Base-by-base conservation (phyloP, 2,888 invertebrate genomes). In the Cheilosia urbana region DNA sequence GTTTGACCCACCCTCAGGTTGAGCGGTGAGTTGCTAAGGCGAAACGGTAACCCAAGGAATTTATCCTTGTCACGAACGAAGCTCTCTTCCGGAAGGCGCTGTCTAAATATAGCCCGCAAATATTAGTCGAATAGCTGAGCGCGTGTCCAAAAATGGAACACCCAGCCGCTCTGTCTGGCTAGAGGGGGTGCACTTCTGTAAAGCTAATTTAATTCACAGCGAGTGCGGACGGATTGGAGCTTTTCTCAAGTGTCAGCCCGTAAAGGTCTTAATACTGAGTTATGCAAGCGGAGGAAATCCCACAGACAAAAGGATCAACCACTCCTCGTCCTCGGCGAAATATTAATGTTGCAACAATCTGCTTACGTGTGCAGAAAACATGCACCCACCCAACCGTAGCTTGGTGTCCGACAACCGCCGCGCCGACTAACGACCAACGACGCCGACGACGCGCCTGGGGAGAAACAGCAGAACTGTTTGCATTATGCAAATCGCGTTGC, bases 51-150 rank as follows among this genome's bases (percentile, higher is more conserved):
- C 55, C 53, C 19, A 66, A 42, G 75, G 66, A 80, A 84, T 80
- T 65, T 66, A 76, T 84, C 84, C 84, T 84, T 80, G 84, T 84
- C 84, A 84, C 84, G 80, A 84, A 79, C 65, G 80, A 84, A 84
- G 84, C 80, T 80, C 79, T 71, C 58, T 80, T 80, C 60, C 63
- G 79, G 69, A 84, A 84, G 57, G 69, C 60, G 69, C 53, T 60
- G 30, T 58, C 84, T 84, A 84, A 84, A 79, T 80, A 60, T 84
- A 84, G 75, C 30, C 19, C 17, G 51, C 69, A 55, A 76, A 75
- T 65, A 47, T 84, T 58, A 69, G 83, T 75, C 65, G 62, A 21
- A 79, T 62, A 68, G 57, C 49, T 78, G 49, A 73, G 47, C 60
- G 49, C 63, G 57, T 58, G 75, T 84, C 80, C 84, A 65, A 76